A percentile compares a stretch with the other conserved stretches of the same genome.
phyloP scores from a whole-genome alignment of 1,140 invertebrate species.

The Pseudobourletiella spinata region DNA sequence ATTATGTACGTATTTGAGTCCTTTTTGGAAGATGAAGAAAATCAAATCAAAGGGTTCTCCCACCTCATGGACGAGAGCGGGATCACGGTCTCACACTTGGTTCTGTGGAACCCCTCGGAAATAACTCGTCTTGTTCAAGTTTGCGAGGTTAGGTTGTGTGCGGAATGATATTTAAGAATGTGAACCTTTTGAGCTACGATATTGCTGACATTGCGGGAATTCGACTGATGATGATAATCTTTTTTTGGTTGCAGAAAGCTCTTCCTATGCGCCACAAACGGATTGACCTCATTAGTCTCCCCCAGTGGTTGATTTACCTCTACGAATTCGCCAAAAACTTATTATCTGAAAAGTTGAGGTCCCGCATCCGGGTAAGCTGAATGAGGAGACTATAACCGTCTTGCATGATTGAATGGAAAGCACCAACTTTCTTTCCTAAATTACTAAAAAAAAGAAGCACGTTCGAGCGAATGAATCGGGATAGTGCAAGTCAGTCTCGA shows the following conservation, averaged over 20 bases:
- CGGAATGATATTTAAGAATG: no score
- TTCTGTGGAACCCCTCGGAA: conserved; percentile 40
- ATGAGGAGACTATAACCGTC: no score
- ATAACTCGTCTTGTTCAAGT: conserved; percentile 36
- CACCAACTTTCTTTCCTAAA: no score
- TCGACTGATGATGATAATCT: not conserved
- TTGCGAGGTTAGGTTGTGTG: conserved; percentile 36
- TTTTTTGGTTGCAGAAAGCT: conserved; percentile 53
- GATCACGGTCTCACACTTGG: conserved; percentile 38
- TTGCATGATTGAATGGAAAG: no score
- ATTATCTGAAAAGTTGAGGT: conserved; percentile 70
- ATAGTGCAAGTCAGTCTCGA: no score
- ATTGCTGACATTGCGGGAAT: not conserved
- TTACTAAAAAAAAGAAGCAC: no score
- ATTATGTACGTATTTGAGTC: conserved; percentile 69
- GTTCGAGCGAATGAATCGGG: no score
- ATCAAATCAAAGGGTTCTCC: conserved; percentile 47
- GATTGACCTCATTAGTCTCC: conserved; percentile 66
- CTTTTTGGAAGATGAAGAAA: conserved; percentile 70
- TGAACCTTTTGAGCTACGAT: no score
- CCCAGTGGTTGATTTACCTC: conserved; percentile 64
- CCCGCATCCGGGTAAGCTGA: conserved; percentile 53
- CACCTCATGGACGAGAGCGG: conserved; percentile 43
- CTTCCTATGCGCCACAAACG: conserved; percentile 75
- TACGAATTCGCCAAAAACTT: conserved; percentile 69